phyloP scores from a whole-genome alignment of 2,888 invertebrate species.

The Nomada fucata region DNA sequence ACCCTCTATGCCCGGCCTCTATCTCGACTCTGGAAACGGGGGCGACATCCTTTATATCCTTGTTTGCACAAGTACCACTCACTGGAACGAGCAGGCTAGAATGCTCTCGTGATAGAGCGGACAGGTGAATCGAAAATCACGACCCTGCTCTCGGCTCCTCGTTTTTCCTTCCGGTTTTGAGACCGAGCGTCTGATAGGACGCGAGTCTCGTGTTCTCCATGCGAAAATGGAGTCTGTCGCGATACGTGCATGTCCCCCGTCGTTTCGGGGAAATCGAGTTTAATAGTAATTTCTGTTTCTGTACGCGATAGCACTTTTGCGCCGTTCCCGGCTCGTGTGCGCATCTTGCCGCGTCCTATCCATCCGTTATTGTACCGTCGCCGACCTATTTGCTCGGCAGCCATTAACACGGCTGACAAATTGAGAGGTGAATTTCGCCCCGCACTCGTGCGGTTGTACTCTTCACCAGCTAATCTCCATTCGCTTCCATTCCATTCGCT shows the following conservation, averaged over 20 bases:
- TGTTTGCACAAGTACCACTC: not conserved
- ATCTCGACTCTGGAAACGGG: not conserved
- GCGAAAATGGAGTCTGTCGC: constrained; percentile 20
- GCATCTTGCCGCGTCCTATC: constrained; percentile 33
- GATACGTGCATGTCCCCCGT: constrained; percentile 5
- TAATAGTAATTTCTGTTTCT: constrained; percentile 53
- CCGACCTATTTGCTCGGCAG: constrained; percentile 40
- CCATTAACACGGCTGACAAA: constrained; percentile 48
- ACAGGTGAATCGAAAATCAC: not conserved
- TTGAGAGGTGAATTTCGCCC: constrained; percentile 35
- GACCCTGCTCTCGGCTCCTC: not conserved
- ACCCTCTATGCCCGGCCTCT: constrained; percentile 7
- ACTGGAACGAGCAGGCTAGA: not conserved
- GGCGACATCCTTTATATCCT: not conserved
- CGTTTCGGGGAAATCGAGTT: constrained; percentile 47
- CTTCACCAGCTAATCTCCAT: constrained; percentile 22
- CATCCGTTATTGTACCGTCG: constrained; percentile 43
- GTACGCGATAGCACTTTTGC: constrained; percentile 35
- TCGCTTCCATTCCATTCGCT: not conserved
- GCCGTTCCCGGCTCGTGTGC: not conserved
- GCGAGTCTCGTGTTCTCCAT: constrained; percentile 6
- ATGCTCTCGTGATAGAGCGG: not conserved
- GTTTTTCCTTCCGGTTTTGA: constrained; percentile 12
- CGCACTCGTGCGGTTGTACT: not conserved
- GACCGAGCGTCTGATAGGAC: not conserved